These are phyloP conservation scores for Taxidea taxus DNA, from an alignment of 2,113 vertebrate genomes.

Conservation along the genomic window DNA sequence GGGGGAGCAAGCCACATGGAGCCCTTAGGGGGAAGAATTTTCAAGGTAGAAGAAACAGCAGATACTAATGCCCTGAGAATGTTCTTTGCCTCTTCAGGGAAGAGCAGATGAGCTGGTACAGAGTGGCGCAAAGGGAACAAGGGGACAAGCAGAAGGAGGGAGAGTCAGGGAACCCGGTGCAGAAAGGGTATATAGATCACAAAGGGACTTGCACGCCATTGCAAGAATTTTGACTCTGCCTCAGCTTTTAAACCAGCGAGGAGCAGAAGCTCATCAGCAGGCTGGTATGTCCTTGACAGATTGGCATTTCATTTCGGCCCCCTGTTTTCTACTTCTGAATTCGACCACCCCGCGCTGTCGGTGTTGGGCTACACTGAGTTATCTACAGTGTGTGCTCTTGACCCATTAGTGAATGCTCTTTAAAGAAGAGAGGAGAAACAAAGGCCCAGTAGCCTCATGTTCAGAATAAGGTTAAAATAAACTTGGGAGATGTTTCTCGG, in stretches of 20 bases:
- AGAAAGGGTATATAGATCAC: not conserved
- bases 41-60: not conserved
- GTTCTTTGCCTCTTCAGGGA: not conserved
- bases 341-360: fast-evolving
- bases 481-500: conserved; percentile 16
- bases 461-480: not conserved
- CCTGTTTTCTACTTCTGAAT: not conserved
- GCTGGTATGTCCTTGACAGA: not conserved
- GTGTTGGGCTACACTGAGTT: not conserved
- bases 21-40: not conserved
- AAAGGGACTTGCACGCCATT: fast-evolving
- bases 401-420: not conserved
- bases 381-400: not conserved
- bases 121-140: not conserved
- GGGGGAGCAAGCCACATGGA: not conserved
- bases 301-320: not conserved
- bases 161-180: not conserved
- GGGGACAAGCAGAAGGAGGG: not conserved
- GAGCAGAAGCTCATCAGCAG: not conserved
- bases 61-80: no score
- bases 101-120: not conserved
- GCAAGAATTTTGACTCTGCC: not conserved
- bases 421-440: not conserved
- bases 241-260: not conserved
- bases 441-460: not conserved